These are phyloP conservation scores for Griposia aprilina DNA, from an alignment of 2,888 invertebrate genomes.

Conservation along the genomic window DNA sequence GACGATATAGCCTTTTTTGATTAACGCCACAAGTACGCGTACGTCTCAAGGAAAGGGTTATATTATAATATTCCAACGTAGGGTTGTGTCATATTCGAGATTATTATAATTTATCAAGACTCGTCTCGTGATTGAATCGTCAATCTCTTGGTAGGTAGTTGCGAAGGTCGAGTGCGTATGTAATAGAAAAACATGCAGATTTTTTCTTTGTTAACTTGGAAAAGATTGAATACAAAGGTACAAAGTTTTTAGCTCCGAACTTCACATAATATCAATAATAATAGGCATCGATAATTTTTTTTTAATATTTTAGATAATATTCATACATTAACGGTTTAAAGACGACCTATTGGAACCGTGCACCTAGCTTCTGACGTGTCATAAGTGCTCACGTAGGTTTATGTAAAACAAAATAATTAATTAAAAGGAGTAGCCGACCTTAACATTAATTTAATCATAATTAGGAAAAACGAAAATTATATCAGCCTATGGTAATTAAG, in stretches of 20 bases:
- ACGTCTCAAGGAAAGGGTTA: slow-evolving; percentile 66
- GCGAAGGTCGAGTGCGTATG: not conserved
- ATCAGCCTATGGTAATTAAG: not conserved
- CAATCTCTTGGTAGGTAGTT: slow-evolving; percentile 47
- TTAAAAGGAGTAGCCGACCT: not conserved
- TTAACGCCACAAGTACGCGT: slow-evolving; percentile 68
- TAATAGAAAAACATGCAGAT: slow-evolving; percentile 35
- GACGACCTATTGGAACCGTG: not conserved
- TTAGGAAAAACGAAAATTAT: not conserved
- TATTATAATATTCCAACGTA: slow-evolving; percentile 64
- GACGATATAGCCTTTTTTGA: slow-evolving; percentile 70
- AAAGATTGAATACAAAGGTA: not conserved
- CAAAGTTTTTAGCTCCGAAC: not conserved
- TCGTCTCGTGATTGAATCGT: slow-evolving; percentile 51
- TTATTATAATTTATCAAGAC: slow-evolving; percentile 60
- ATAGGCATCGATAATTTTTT: too few relatives aligned
- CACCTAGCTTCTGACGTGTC: not conserved
- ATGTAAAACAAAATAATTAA: not conserved
- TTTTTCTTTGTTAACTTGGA: slow-evolving; percentile 21
- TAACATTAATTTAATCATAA: not conserved
- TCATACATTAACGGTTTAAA: not conserved
- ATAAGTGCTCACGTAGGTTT: not conserved
- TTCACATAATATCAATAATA: not conserved
- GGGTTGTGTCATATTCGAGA: slow-evolving; percentile 61
- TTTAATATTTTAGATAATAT: not conserved